These are phyloP conservation scores for Limosa lapponica DNA, from an alignment of 2,797 vertebrate genomes.

Conservation along the genomic window DNA sequence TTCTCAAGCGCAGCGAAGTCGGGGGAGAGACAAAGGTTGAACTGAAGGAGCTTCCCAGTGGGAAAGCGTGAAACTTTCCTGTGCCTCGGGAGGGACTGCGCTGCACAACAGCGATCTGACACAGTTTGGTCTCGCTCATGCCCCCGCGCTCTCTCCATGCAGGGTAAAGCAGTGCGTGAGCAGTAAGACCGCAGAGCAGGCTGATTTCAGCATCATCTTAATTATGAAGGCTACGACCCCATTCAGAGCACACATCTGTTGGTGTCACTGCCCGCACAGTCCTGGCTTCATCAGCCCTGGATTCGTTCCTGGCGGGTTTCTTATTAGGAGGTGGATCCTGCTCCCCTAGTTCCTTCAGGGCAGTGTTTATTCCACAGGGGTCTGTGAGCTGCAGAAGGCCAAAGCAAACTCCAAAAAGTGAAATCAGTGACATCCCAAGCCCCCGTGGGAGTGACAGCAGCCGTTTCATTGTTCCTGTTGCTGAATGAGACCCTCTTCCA, in stretches of 20 bases:
- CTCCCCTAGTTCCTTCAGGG: neutral
- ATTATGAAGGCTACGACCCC: neutral
- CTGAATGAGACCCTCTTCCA: neutral
- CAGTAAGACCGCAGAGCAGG: neutral
- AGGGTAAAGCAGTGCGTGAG: neutral
- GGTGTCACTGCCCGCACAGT: rapidly evolving
- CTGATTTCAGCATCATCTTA: neutral
- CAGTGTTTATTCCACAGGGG: neutral
- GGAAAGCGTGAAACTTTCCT: neutral
- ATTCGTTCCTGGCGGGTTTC: neutral
- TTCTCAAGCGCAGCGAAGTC: neutral
- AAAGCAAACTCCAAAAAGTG: neutral
- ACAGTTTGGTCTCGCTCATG: neutral
- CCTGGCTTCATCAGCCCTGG: neutral
- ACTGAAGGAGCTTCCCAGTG: neutral
- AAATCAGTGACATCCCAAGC: neutral
- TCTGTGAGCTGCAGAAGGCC: neutral
- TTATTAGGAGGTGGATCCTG: neutral
- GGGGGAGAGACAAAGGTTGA: neutral
- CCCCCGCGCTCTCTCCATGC: rapidly evolving
- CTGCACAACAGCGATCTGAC: neutral
- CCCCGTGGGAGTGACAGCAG: neutral
- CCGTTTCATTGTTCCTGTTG: rapidly evolving
- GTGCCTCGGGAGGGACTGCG: neutral
- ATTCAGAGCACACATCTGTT: neutral